These are phyloP conservation scores for Orthonevra nobilis DNA, from an alignment of 2,888 invertebrate genomes.

Conservation along the genomic window DNA sequence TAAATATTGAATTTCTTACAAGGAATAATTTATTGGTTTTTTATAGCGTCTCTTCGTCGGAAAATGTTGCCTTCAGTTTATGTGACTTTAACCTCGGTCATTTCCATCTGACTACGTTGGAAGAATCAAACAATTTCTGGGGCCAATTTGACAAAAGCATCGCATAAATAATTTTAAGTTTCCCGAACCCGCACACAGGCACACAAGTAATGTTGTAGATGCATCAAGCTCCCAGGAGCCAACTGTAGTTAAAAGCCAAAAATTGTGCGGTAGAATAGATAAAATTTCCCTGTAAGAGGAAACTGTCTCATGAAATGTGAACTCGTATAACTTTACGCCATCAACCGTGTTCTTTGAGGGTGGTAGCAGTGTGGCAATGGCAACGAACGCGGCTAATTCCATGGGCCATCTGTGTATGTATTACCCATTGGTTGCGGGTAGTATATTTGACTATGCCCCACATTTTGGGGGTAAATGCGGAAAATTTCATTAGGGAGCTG, in stretches of 20 bases:
- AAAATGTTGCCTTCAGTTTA: no score
- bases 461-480: constrained; percentile 21
- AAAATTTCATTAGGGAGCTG: constrained; percentile 42
- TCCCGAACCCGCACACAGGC: neutral
- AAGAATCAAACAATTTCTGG: constrained; percentile 8
- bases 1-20: no score
- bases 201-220: neutral
- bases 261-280: neutral
- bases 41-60: no score
- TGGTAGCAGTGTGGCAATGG: no score
- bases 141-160: constrained; percentile 3
- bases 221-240: neutral
- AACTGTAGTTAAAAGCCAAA: constrained; percentile 16
- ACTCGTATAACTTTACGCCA: neutral
- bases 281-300: neutral
- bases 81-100: no score
- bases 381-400: neutral
- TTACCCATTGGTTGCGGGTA: no score
- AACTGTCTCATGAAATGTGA: constrained; percentile 5
- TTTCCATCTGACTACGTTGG: neutral
- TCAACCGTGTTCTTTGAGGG: neutral
- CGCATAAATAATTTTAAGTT: constrained; percentile 4
- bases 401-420: constrained; percentile 14
- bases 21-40: no score
- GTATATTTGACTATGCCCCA: no score